Conservation (phyloP, 2,113 vertebrate genomes). For the Piliocolobus tephrosceles region DNA sequence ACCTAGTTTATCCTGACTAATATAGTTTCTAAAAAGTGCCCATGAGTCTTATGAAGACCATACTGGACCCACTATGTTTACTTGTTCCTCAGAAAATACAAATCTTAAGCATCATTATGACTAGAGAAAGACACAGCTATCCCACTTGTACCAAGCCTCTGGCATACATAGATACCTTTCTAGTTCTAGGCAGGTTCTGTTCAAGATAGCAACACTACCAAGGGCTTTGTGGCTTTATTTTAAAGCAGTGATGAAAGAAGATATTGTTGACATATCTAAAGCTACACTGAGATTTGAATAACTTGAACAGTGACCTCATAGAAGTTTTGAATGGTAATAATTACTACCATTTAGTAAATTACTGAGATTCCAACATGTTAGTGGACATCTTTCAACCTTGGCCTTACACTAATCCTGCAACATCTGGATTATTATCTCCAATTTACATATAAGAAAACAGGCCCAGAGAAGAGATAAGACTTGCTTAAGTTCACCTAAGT, state of each 20-base stretch:
- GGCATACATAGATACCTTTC: not conserved
- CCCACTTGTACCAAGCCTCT: not conserved
- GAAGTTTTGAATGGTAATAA: conserved; percentile 58
- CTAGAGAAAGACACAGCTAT: not conserved
- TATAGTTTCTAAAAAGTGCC: not conserved
- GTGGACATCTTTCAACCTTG: conserved; percentile 40
- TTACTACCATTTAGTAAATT: conserved; percentile 68
- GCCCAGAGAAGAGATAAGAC: not conserved
- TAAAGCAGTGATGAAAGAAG: conserved; percentile 3
- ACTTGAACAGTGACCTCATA: conserved; percentile 55
- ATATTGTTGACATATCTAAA: conserved; percentile 40
- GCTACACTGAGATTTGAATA: conserved; percentile 45
- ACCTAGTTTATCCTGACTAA: not conserved
- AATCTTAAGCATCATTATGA: not conserved
- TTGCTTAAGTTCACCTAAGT: not conserved
- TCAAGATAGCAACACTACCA: not conserved
- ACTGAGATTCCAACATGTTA: conserved; percentile 45
- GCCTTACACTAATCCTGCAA: conserved; percentile 33
- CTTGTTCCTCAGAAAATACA: not conserved
- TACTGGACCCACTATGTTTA: not conserved
- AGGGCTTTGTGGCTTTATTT: conserved; percentile 38
- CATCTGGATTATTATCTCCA: conserved; percentile 32
- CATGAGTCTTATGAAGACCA: not conserved
- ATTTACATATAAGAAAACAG: conserved; percentile 42
- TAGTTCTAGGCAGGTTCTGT: not conserved